A percentile compares a stretch with the other conserved stretches of the same genome.
Conservation (phyloP, 2,113 vertebrate genomes). For the Crypturellus undulatus region DNA sequence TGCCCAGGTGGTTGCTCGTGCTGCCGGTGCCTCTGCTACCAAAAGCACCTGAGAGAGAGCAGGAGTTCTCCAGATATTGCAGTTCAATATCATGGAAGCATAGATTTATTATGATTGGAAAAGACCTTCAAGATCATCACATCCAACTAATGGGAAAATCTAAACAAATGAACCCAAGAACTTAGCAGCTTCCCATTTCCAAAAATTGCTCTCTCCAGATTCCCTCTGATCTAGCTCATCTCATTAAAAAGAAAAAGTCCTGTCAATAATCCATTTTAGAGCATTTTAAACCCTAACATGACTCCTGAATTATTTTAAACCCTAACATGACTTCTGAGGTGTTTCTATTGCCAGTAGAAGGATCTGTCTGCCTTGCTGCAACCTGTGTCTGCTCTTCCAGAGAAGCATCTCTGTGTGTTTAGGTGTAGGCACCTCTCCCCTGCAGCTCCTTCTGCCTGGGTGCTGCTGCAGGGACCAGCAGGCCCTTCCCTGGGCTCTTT, state of each 20-base stretch:
- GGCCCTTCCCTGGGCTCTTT: neutral
- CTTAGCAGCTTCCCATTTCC: neutral
- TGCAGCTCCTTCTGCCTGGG: neutral
- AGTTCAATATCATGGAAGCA: neutral
- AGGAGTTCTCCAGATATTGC: neutral
- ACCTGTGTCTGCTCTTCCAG: neutral
- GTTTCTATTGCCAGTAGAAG: neutral
- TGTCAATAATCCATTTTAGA: neutral
- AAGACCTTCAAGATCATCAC: no score
- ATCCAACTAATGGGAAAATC: neutral
- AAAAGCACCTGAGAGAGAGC: neutral
- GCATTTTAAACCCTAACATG: fast-evolving
- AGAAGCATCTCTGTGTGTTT: neutral
- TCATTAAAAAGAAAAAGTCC: neutral
- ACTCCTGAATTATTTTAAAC: neutral
- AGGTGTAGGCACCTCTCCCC: conserved; percentile 29
- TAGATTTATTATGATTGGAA: no score
- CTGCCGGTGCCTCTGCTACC: neutral
- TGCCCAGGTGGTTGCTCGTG: fast-evolving
- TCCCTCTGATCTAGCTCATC: neutral
- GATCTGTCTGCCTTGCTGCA: neutral
- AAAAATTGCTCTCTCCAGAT: neutral
- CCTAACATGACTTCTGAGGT: fast-evolving
- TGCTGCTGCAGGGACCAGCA: neutral
- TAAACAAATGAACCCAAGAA: neutral